These are phyloP conservation scores for Campylomormyrus numenius DNA, from an alignment of 2,113 vertebrate genomes.

Conservation along the genomic window DNA sequence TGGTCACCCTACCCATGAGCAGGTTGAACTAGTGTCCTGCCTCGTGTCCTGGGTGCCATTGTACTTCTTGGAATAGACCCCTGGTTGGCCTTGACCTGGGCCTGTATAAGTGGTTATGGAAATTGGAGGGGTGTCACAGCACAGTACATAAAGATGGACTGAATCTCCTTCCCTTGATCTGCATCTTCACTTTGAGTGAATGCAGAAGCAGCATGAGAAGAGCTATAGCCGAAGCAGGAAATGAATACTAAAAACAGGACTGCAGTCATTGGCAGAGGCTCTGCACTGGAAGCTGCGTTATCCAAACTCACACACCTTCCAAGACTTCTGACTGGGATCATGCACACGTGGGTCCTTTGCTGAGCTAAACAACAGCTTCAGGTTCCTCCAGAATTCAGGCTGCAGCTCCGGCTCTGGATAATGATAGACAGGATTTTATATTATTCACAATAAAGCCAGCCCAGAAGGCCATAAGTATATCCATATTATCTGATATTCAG, in stretches of 20 bases:
- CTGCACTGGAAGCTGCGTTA: neutral
- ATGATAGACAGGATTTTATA: neutral
- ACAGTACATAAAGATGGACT: neutral
- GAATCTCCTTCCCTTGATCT: neutral
- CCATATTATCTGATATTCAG: neutral
- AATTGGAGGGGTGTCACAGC: neutral
- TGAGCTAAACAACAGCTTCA: neutral
- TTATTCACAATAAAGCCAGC: neutral
- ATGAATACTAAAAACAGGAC: neutral
- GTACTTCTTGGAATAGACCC: neutral
- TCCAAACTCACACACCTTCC: neutral
- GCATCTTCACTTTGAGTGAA: neutral
- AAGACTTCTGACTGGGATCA: neutral
- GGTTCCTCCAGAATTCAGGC: neutral
- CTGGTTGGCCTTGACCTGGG: neutral
- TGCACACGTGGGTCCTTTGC: neutral
- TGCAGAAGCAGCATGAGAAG: neutral
- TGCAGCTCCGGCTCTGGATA: neutral
- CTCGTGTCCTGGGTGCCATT: neutral
- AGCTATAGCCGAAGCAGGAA: neutral
- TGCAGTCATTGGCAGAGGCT: neutral
- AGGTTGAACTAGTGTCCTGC: neutral
- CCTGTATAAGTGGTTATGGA: neutral
- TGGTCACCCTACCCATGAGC: too few relatives aligned
- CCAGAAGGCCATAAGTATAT: neutral